Evolutionary conservation across 64 coral and sea anemone genomes (phyloP).

Genomic region (Catalaphyllia jardinei): DNA sequence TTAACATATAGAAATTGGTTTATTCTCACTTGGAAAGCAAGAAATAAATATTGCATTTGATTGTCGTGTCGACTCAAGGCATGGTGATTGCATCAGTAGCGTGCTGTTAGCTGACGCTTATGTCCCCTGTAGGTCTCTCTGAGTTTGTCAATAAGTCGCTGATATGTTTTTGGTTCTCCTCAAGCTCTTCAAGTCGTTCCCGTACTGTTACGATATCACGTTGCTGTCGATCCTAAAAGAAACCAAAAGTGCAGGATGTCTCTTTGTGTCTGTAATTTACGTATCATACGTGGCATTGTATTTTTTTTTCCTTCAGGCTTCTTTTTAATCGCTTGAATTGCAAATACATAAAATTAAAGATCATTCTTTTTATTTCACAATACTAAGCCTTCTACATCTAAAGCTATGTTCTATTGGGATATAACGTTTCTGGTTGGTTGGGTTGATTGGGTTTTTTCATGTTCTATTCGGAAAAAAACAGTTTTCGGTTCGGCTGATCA

Average conservation of each 20-base stretch:
- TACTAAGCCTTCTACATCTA: too few relatives aligned
- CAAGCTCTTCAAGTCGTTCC: conserved; percentile 54
- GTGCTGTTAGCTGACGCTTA: background rate
- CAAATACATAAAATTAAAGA: too few relatives aligned
- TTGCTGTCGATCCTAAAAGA: conserved; percentile 56
- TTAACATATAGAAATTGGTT: too few relatives aligned
- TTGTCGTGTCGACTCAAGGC: background rate
- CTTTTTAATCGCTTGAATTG: too few relatives aligned
- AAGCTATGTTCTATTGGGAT: too few relatives aligned
- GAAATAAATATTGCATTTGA: background rate
- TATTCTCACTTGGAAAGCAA: background rate
- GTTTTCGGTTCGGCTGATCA: too few relatives aligned
- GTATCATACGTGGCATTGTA: too few relatives aligned
- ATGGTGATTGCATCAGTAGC: background rate
- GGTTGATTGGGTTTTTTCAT: too few relatives aligned
- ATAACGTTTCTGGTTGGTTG: too few relatives aligned
- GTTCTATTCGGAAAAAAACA: too few relatives aligned
- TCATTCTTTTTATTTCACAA: too few relatives aligned
- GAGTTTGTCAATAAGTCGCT: conserved; percentile 43
- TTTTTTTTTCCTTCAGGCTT: too few relatives aligned
- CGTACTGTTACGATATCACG: conserved; percentile 47
- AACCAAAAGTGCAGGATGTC: background rate
- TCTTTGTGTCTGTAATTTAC: background rate
- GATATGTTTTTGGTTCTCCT: conserved; percentile 52
- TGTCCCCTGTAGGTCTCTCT: conserved; percentile 1